Conservation (phyloP, 2,113 vertebrate species). For the Eubucco bourcierii region DNA sequence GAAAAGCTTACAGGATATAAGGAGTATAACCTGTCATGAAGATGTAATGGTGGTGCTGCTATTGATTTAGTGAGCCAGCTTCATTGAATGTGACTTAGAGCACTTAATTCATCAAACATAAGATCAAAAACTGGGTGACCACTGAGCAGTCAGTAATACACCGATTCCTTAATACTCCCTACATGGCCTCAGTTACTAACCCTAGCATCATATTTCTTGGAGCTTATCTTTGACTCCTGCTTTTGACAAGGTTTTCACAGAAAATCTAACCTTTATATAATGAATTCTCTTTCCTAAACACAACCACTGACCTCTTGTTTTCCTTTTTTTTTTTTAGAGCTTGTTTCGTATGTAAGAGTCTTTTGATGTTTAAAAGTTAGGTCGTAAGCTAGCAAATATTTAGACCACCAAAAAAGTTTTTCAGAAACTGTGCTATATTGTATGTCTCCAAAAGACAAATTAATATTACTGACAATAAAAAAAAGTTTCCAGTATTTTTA, state of each 20-base stretch:
- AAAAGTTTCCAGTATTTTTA: background rate
- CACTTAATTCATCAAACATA: background rate
- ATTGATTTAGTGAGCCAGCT: background rate
- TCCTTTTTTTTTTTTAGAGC: background rate
- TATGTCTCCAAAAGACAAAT: background rate
- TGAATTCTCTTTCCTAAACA: background rate
- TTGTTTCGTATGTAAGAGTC: background rate
- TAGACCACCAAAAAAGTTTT: background rate
- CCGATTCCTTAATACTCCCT: background rate
- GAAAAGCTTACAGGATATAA: background rate
- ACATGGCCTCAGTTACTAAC: accelerated
- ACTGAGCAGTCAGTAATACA: background rate
- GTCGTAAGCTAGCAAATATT: background rate
- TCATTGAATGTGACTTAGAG: background rate
- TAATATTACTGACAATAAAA: background rate
- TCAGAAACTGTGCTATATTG: background rate
- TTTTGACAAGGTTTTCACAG: background rate
- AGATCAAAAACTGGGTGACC: background rate
- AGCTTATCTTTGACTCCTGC: background rate
- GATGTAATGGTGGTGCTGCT: background rate
- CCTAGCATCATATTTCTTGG: background rate
- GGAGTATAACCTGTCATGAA: background rate
- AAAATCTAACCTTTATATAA: background rate
- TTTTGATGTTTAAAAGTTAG: background rate
- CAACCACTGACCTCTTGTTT: accelerated